phyloP scores from a whole-genome alignment of 2,888 invertebrate genomes.

The Apamea monoglypha region DNA sequence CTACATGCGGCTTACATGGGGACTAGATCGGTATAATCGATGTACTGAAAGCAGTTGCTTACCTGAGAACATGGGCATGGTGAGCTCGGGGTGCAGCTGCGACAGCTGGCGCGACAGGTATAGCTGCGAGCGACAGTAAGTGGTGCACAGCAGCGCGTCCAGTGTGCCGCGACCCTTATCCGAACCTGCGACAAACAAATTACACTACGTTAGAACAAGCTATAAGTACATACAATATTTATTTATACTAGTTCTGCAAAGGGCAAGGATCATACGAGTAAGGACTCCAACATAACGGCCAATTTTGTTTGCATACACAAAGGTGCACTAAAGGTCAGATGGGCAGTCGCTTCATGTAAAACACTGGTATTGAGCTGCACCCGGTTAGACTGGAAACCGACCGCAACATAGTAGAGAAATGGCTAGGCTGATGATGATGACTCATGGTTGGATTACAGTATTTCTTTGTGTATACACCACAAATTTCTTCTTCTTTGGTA shows the following conservation, averaged over 20 bases:
- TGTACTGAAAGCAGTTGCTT: conserved; percentile 13
- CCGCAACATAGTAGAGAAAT: no score
- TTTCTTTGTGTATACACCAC: no score
- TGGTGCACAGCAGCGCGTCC: conserved; percentile 95
- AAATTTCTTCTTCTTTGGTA: no score
- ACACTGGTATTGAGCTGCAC: no score
- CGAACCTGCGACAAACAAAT: conserved; percentile 83
- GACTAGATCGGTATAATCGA: background rate
- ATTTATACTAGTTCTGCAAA: background rate
- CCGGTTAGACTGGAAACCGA: no score
- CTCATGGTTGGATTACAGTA: no score
- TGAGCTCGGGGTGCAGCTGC: conserved; percentile 98
- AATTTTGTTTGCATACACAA: background rate
- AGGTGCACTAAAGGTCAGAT: background rate
- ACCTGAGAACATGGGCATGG: conserved; percentile 99
- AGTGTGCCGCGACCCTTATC: conserved; percentile 93
- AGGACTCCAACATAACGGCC: background rate
- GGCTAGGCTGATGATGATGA: no score
- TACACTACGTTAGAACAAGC: background rate
- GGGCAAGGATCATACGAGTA: background rate
- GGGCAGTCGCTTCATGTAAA: no score
- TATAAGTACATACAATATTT: background rate
- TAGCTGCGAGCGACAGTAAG: conserved; percentile 97
- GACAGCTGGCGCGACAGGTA: conserved; percentile 98
- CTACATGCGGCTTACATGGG: background rate